Conservation (phyloP, 2,888 invertebrate species). For the Hymenopus coronatus region DNA sequence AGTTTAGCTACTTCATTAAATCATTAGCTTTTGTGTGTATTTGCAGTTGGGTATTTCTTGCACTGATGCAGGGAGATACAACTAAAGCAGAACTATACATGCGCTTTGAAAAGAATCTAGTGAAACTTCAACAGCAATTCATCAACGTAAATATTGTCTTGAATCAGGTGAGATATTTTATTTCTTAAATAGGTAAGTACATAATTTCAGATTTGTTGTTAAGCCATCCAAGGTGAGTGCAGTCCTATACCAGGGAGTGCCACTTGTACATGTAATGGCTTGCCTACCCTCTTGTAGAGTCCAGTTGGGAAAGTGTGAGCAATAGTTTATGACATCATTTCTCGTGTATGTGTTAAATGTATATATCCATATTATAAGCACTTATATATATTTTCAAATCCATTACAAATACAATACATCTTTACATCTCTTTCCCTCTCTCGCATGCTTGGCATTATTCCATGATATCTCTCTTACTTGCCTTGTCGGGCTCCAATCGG, state of each 20-base stretch:
- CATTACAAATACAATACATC: too few relatives aligned
- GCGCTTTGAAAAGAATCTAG: not conserved
- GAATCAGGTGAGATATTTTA: not conserved
- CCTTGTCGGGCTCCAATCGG: too few relatives aligned
- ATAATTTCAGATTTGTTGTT: not conserved
- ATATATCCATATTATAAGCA: not conserved
- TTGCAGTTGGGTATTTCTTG: slow-evolving; percentile 5
- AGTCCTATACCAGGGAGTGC: not conserved
- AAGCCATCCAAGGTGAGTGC: not conserved
- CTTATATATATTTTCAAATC: too few relatives aligned
- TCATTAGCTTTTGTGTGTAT: not conserved
- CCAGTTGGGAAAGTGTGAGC: too few relatives aligned
- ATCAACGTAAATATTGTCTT: not conserved
- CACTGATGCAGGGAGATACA: slow-evolving; percentile 2
- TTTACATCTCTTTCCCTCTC: too few relatives aligned
- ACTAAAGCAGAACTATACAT: not conserved
- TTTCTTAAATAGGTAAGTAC: not conserved
- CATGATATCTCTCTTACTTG: too few relatives aligned
- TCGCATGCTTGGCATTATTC: too few relatives aligned
- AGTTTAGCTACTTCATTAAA: too few relatives aligned
- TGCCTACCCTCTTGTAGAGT: too few relatives aligned
- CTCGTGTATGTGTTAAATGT: not conserved
- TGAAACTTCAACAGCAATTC: slow-evolving; percentile 11
- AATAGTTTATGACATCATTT: too few relatives aligned
- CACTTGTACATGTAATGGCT: too few relatives aligned